phyloP scores from a whole-genome alignment of 2,797 vertebrate species.

The Lacerta viridis region DNA sequence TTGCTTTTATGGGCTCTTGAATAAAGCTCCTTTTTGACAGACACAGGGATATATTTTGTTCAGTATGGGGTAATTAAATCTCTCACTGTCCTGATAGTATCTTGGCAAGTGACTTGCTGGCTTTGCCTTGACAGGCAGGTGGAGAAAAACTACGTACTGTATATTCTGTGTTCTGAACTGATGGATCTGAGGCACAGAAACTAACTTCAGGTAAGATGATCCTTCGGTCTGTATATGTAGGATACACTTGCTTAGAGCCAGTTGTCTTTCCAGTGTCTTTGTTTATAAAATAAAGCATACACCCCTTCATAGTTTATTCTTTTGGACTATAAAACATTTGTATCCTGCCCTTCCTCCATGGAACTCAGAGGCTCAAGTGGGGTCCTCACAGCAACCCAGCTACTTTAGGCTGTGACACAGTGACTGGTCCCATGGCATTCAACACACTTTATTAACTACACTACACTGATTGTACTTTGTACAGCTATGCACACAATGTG shows the following conservation, averaged over 20 bases:
- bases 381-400: neutral
- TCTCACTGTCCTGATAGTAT: slow-evolving; percentile 3
- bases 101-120: slow-evolving; percentile 39
- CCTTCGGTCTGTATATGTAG: slow-evolving; percentile 27
- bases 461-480: neutral
- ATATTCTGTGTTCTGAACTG: neutral
- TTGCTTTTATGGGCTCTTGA: rapidly evolving
- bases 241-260: neutral
- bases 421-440: neutral
- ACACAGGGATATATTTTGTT: neutral
- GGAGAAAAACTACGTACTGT: slow-evolving; percentile 30
- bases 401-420: too few relatives aligned
- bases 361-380: neutral
- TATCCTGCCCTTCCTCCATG: neutral
- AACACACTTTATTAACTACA: neutral
- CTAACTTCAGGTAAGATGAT: slow-evolving; percentile 18
- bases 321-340: neutral
- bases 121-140: slow-evolving; percentile 22
- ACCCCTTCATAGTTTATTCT: neutral
- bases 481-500: neutral
- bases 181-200: slow-evolving; percentile 30
- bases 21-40: neutral
- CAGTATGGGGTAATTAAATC: slow-evolving; percentile 25
- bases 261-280: neutral
- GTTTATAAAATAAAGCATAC: neutral